phyloP scores from a whole-genome alignment of 2,797 vertebrate species.

The Pteronotus mesoamericanus region DNA sequence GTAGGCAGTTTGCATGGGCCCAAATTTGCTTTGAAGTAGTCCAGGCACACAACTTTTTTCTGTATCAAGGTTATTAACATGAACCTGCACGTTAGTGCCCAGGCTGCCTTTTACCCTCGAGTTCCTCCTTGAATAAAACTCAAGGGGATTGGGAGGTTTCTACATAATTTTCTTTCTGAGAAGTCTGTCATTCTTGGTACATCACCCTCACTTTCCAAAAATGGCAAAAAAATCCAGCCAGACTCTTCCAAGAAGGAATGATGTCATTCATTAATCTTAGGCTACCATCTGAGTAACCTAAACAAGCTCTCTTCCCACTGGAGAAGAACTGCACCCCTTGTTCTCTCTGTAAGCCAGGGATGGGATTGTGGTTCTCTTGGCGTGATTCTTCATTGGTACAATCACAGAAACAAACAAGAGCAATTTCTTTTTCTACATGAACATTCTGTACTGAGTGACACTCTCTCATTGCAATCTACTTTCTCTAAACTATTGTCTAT shows the following conservation, averaged over 20 bases:
- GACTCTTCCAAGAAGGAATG: slow-evolving; percentile 66
- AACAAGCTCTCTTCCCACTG: slow-evolving; percentile 27
- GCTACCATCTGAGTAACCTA: slow-evolving; percentile 16
- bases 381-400: neutral
- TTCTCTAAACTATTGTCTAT: neutral
- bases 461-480: neutral
- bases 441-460: neutral
- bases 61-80: neutral
- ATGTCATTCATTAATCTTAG: slow-evolving; percentile 45
- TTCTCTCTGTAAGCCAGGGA: neutral
- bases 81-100: neutral
- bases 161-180: slow-evolving; percentile 34
- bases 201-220: slow-evolving; percentile 61
- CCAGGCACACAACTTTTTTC: neutral
- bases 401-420: slow-evolving; percentile 10
- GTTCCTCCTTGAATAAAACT: slow-evolving; percentile 15
- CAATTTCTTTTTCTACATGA: neutral
- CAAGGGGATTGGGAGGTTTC: slow-evolving; percentile 42
- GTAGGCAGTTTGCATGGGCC: neutral
- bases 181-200: slow-evolving; percentile 36
- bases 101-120: neutral
- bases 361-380: neutral
- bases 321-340: neutral
- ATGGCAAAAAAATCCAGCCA: slow-evolving; percentile 55
- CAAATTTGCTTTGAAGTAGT: neutral